Evolutionary conservation across 2,113 vertebrate species (phyloP).

Genomic region (Oryzias curvinotus): DNA sequence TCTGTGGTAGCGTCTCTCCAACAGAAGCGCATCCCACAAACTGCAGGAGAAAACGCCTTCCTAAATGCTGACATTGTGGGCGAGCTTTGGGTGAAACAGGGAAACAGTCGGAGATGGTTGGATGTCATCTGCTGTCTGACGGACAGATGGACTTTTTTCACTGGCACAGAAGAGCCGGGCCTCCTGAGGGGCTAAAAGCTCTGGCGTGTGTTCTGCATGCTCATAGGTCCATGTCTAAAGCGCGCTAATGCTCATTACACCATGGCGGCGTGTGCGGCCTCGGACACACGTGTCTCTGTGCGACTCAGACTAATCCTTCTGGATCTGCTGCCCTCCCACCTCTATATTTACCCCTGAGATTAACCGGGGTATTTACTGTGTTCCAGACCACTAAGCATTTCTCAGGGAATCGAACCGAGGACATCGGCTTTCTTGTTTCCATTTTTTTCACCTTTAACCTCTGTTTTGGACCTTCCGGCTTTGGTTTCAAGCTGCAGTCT

Average conservation of each 20-base stretch:
- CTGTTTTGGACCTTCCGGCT: slow-evolving; percentile 7
- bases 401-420: slow-evolving; percentile 26
- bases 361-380: slow-evolving; percentile 53
- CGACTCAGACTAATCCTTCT: slow-evolving; percentile 70
- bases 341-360: slow-evolving; percentile 72
- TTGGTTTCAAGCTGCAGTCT: too few species aligned
- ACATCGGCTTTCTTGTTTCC: slow-evolving; percentile 25
- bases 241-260: slow-evolving; percentile 3
- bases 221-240: slow-evolving; percentile 7
- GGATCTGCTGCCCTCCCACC: slow-evolving; percentile 38
- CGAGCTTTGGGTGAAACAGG: not conserved
- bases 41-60: not conserved
- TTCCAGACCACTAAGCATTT: slow-evolving; percentile 53
- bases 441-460: slow-evolving; percentile 15
- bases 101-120: not conserved
- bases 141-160: not conserved
- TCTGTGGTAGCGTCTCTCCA: too few species aligned
- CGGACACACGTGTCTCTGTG: slow-evolving; percentile 36
- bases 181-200: not conserved
- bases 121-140: not conserved
- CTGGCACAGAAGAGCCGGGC: not conserved
- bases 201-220: not conserved
- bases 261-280: not conserved
- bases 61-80: not conserved
- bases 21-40: too few species aligned